Evolutionary conservation across 2,888 invertebrate genomes (phyloP).

Genomic region (Mythimna loreyi): DNA sequence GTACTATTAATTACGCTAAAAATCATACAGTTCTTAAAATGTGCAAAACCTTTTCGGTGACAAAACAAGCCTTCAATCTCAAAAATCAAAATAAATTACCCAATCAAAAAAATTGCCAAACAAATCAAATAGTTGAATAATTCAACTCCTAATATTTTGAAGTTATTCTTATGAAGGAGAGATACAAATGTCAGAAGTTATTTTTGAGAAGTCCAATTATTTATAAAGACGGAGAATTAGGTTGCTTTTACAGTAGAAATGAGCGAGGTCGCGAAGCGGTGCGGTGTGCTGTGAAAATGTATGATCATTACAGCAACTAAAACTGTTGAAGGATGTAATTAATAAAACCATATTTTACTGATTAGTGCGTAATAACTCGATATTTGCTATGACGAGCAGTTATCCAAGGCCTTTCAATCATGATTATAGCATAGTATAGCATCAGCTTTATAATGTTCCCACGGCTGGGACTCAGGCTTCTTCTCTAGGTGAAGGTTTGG

Average conservation of each 20-base stretch:
- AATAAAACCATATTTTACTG: background rate
- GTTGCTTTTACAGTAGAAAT: background rate
- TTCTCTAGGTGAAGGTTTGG: no score
- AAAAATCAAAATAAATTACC: conserved; percentile 6
- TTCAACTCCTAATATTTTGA: conserved; percentile 29
- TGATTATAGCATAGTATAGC: no score
- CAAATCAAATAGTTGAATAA: conserved; percentile 45
- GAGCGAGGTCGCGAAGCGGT: background rate
- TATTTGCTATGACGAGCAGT: no score
- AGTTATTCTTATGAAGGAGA: conserved; percentile 35
- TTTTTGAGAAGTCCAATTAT: conserved; percentile 34
- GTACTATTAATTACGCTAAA: no score
- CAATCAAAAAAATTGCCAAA: conserved; percentile 14
- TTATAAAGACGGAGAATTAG: conserved; percentile 4
- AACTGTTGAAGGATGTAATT: background rate
- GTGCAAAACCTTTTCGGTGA: background rate
- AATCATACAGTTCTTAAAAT: no score
- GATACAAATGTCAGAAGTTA: conserved; percentile 34
- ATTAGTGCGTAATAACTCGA: background rate
- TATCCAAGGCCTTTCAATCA: no score
- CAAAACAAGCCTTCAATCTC: background rate
- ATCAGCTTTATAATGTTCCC: no score
- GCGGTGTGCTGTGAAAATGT: background rate
- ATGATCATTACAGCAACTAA: background rate
- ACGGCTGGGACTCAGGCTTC: no score